phyloP scores from a whole-genome alignment of 2,888 invertebrate species.

The Mesochorus sp. region DNA sequence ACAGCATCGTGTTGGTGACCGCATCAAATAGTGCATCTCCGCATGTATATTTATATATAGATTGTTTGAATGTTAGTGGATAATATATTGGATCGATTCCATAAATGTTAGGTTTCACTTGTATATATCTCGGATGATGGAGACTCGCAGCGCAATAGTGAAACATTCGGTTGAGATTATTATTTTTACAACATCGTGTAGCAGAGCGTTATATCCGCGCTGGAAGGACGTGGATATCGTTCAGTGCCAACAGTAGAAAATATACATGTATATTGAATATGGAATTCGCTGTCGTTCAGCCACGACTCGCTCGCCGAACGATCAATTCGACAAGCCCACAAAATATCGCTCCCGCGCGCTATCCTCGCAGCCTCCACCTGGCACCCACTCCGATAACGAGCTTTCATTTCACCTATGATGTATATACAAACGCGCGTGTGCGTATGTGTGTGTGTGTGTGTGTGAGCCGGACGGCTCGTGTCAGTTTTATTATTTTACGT shows the following conservation, averaged over 20 bases:
- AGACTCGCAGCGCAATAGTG: not conserved
- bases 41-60: too few species aligned
- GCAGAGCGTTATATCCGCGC: constrained; percentile 18
- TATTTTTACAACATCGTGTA: constrained; percentile 45
- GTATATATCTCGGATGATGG: not conserved
- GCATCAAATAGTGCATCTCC: not conserved
- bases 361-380: constrained; percentile 9
- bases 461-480: constrained; percentile 63
- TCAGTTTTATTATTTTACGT: constrained; percentile 71
- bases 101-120: constrained; percentile 33
- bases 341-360: constrained; percentile 3
- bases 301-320: constrained; percentile 46
- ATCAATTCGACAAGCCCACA: constrained; percentile 56
- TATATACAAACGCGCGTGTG: constrained; percentile 67
- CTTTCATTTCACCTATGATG: constrained; percentile 69
- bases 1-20: not conserved
- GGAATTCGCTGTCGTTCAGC: constrained; percentile 2
- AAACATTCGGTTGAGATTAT: constrained; percentile 30
- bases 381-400: constrained; percentile 60
- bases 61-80: constrained; percentile 1
- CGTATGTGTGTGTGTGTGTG: constrained; percentile 46
- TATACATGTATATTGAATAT: not conserved
- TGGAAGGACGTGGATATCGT: constrained; percentile 30
- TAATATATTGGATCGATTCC: not conserved
- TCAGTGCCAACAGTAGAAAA: constrained; percentile 1